Base-by-base conservation (phyloP, 1,140 invertebrate genomes). In the Euschistus heros region DNA sequence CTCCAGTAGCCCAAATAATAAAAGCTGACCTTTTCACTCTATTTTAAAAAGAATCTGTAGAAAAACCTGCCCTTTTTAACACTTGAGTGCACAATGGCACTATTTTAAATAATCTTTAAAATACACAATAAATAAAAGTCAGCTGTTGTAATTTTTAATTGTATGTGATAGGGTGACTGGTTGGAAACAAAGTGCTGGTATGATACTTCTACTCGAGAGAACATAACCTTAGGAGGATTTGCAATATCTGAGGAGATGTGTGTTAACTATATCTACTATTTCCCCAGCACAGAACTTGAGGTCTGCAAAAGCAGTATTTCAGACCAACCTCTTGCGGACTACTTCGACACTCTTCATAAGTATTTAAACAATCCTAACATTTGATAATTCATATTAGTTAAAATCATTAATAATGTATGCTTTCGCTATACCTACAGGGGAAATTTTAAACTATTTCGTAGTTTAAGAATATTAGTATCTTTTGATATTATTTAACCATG, bases 171-270 rank as follows among this genome's bases (percentile, higher is more conserved):
- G 94, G 96, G 95, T 0, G 94, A 98, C 76, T 87, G 87, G 30
- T 76, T 99, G 54, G 83, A 96, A 57, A 98, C 93, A 14, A 89
- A 87, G 8, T 99, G 96, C 74, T 83, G 87, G 62, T 96, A 92
- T 75, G 85, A 87, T 46, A 97, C 95, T 0, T 65, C 75, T 24
- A 79, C 85, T 13, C 81, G 88, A 69, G 71, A 73, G 7, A 92
- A 94, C 73, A 82, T 92, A 0, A 96, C 94, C 2, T 76, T 97
- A 0, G 94, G 93, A 22, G 97, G 97, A 1, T 96, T 94, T 76
- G 86, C 92, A 2, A 98, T 98, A 67, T 88, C 84, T n/a, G 94
- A 99, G 71, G 97, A 99, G 78, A 99, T 99, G 97, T 99, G 97
- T 75, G 92, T 99, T 60, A 99, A 98, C 79, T 99, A 99, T 73